Base-by-base conservation (phyloP, 2,797 vertebrate species). In the Sebastes trivittatus region DNA sequence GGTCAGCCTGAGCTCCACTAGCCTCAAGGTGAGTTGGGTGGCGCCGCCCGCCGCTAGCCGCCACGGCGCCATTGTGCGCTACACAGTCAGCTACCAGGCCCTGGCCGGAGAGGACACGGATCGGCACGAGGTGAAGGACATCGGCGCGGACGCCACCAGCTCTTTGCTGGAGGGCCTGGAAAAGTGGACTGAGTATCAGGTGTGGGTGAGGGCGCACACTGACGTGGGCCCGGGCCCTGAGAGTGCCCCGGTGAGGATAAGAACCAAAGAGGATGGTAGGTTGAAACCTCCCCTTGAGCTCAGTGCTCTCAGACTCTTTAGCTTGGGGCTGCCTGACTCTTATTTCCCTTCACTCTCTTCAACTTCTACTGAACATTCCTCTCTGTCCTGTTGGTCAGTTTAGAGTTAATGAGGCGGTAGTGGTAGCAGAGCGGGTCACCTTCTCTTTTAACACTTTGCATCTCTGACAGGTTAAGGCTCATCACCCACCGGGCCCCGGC, bases 11-110 rank as follows among this genome's bases (percentile, higher is more conserved):
- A 97, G 96, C 96, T 99, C 98, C 91, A 99, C 98, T 87, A 97
- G 97, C 88, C 96, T 99, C 95, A 96, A 98, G 98, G 98, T 99
- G 98, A 99, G 98, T 98, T 99, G 98, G 98, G 97, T 97, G 93
- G 97, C 98, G 0, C 98, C 98, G 1, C 98, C 98, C 0, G 97
- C 97, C 11, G 97, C 95, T 91, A 98, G 97, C 93, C 98, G 97
- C 93, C 98, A 99, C 77, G 98, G 98, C 74, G 90, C 97, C 91
- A 98, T 99, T 91, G 98, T 97, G 91, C 96, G 97, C 92, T 99
- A 99, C 96, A 97, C 98, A 58, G 95, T 99, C 95, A 97, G 97
- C 65, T 99, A 99, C 96, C 97, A 98, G 93, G 97, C 97, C 7
- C 93, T 96, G 91, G 95, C 96, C 77, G 97, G 97, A 84, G 98